A percentile compares a stretch with the other conserved stretches of the same genome.
Conservation (phyloP, 2,797 vertebrate species). For the Cyprinodon diabolis region DNA sequence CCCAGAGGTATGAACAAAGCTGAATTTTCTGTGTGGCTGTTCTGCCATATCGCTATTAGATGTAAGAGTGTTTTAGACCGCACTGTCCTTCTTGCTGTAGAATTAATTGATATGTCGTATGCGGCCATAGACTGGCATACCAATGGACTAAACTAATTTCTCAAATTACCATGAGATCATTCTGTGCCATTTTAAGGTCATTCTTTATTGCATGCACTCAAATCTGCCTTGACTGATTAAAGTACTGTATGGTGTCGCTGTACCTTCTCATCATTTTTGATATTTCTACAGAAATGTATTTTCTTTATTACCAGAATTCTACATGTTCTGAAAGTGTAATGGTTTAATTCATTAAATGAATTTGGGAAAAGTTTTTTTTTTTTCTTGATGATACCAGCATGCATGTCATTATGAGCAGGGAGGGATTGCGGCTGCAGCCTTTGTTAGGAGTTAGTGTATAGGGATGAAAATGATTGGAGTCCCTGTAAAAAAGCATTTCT, state of each 20-base stretch:
- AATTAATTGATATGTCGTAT: slow-evolving; percentile 66
- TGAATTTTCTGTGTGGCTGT: slow-evolving; percentile 55
- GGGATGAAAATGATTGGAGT: neutral
- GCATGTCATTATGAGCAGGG: neutral
- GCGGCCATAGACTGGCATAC: slow-evolving; percentile 59
- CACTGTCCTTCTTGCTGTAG: slow-evolving; percentile 63
- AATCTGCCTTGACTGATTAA: slow-evolving; percentile 55
- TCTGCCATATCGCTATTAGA: slow-evolving; percentile 71
- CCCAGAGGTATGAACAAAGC: slow-evolving; percentile 53
- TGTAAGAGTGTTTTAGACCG: slow-evolving; percentile 47
- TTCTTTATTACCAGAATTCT: neutral
- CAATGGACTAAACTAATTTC: slow-evolving; percentile 68
- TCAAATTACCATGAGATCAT: slow-evolving; percentile 52
- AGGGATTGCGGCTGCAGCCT: neutral
- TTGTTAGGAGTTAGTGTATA: neutral
- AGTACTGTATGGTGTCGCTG: slow-evolving; percentile 40
- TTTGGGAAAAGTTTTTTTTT: neutral
- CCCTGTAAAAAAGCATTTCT: neutral
- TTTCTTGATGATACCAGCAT: neutral
- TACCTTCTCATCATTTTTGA: neutral
- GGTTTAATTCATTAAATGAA: neutral
- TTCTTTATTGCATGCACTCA: slow-evolving; percentile 59
- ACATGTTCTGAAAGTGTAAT: neutral
- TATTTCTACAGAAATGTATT: neutral
- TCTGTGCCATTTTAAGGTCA: slow-evolving; percentile 56